Base-by-base conservation (phyloP, 2,888 invertebrate genomes). In the Cryptocheilus praepositus region DNA sequence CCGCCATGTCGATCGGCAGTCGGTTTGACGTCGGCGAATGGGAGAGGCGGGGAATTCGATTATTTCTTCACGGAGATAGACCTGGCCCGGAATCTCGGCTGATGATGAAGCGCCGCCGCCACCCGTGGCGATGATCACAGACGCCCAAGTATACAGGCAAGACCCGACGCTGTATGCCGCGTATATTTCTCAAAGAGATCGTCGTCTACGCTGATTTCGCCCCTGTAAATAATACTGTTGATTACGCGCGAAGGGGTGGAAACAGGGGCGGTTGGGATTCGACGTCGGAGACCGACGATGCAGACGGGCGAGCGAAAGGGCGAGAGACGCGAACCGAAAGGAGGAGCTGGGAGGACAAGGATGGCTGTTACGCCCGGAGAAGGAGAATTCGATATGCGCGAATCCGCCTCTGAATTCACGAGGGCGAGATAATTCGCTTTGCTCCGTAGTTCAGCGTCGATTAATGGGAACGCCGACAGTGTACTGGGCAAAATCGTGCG, bases 141-240 rank as follows among this genome's bases (percentile, higher is more conserved):
- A 36, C 36, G 36, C 36, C 11, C 36, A 11, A 36, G 13, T 7
- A 7, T 7, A 36, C 11, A 2, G 8, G 36, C 7, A 36, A 36
- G 36, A 4, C 36, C 13, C 11, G 13, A 36, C 36, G 13, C 36
- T 7, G 11, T 36, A 5, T n/a, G 49, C 49, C 7, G 49, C 49
- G 18, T 19, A 53, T 61, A 51, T 60, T 57, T 55, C 61, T 61
- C 71, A 71, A 73, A 65, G 73, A 56, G 36, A 61, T 45, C 28
- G 25, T 28, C 44, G 18, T 16, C 8, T 28, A 45, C 44, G 60
- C 43, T 62, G 62, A 73, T 73, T 71, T 71, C 64, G 45, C 56
- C 22, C 46, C 55, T 21, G 65, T 73, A 73, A 73, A 73, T 73
- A 71, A 73, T 63, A 66, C 65, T 45, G 65, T 61, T 71, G 65